Conservation (phyloP, 2,888 invertebrate species). For the Chloroclysta siterata region DNA sequence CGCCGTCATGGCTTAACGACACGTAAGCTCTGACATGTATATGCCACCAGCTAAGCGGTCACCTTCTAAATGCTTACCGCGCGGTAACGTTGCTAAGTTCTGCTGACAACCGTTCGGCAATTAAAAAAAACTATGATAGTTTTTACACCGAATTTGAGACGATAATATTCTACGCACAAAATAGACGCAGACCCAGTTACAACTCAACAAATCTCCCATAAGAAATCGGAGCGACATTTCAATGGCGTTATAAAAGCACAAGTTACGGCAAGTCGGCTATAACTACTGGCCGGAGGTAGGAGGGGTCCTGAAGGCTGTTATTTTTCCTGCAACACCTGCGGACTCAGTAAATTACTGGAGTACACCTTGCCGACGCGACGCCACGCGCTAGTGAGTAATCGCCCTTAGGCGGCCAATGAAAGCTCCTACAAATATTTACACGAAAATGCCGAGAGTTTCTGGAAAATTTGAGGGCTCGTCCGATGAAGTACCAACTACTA, state of each 20-base stretch:
- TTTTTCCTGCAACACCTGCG: constrained; percentile 64
- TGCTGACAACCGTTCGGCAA: too few relatives aligned
- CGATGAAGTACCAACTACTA: too few relatives aligned
- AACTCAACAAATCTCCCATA: constrained; percentile 37
- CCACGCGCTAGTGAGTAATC: constrained; percentile 46
- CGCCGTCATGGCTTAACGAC: too few relatives aligned
- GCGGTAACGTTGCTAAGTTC: too few relatives aligned
- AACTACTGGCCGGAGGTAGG: constrained; percentile 42
- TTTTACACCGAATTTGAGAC: too few relatives aligned
- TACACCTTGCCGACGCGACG: constrained; percentile 39
- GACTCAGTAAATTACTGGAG: constrained; percentile 54
- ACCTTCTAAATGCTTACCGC: too few relatives aligned
- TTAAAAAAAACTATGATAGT: too few relatives aligned
- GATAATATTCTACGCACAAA: background rate
- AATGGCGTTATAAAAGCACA: constrained; percentile 42
- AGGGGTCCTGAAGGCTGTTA: constrained; percentile 46
- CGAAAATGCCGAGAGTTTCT: constrained; percentile 47
- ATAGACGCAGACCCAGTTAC: constrained; percentile 8
- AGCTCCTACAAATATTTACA: constrained; percentile 53
- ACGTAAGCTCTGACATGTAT: too few relatives aligned
- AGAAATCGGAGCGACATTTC: constrained; percentile 42
- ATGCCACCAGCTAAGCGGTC: too few relatives aligned
- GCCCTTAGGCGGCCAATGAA: constrained; percentile 50
- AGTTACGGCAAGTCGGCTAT: constrained; percentile 48
- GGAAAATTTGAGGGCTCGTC: too few relatives aligned